Evolutionary conservation across 2,888 invertebrate species (phyloP).

Genomic region (Eucriotettix oculatus): DNA sequence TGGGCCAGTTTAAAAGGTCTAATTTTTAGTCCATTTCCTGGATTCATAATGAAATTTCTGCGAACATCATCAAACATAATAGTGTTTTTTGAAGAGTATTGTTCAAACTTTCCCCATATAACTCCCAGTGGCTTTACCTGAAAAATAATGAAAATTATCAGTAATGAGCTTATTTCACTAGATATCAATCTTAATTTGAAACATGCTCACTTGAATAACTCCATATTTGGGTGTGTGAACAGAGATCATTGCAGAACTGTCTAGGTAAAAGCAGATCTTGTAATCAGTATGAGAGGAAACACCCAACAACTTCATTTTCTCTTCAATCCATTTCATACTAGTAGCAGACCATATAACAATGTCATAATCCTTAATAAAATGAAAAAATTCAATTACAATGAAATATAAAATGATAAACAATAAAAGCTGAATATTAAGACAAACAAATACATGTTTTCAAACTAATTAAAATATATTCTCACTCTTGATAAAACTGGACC

Average conservation of each 20-base stretch:
- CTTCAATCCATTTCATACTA: constrained; percentile 96
- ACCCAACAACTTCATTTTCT: constrained; percentile 86
- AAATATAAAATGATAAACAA: too few relatives aligned
- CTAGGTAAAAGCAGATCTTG: constrained; percentile 83
- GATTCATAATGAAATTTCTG: constrained; percentile 94
- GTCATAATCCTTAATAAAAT: constrained; percentile 50
- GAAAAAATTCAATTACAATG: background rate
- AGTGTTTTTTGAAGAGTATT: constrained; percentile 79
- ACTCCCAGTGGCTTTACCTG: constrained; percentile 89
- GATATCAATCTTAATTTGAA: background rate
- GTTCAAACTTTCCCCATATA: constrained; percentile 88
- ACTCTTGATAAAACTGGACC: background rate
- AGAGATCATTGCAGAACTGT: constrained; percentile 87
- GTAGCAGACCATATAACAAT: constrained; percentile 98
- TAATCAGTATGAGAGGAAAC: constrained; percentile 68
- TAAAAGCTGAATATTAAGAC: too few relatives aligned
- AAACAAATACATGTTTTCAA: too few relatives aligned
- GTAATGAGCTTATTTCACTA: background rate
- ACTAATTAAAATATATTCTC: background rate
- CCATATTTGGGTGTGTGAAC: constrained; percentile 83
- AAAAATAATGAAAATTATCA: constrained; percentile 17
- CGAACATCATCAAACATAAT: constrained; percentile 97
- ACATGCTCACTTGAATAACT: constrained; percentile 60
- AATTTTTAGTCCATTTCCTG: constrained; percentile 80
- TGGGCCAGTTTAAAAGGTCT: constrained; percentile 84